Conservation (phyloP, 2,888 invertebrate genomes). For the Acanthoscelides obtectus region DNA sequence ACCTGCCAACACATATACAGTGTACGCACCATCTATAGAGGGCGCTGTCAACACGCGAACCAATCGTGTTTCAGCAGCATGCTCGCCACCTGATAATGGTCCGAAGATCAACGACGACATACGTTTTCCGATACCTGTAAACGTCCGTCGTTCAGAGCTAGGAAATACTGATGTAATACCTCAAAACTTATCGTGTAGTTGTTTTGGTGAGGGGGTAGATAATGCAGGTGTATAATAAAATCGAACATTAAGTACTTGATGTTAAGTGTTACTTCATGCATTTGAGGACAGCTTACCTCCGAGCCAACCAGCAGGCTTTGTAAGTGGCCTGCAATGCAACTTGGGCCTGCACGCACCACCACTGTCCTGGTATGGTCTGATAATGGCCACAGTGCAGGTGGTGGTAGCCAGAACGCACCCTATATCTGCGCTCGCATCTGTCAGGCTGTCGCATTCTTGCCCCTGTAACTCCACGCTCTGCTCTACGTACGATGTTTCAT, state of each 20-base stretch:
- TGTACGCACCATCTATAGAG: slow-evolving; percentile 48
- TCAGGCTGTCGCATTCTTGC: slow-evolving; percentile 76
- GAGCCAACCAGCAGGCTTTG: slow-evolving; percentile 76
- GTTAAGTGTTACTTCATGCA: no score
- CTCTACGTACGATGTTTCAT: slow-evolving; percentile 82
- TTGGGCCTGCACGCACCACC: slow-evolving; percentile 63
- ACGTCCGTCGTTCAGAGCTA: no score
- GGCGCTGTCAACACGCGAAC: slow-evolving; percentile 62
- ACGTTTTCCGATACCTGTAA: slow-evolving; percentile 63
- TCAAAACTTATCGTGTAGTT: no score
- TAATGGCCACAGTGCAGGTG: slow-evolving; percentile 77
- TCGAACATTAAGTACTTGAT: no score
- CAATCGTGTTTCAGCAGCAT: slow-evolving; percentile 55
- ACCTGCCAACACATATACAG: slow-evolving; percentile 70
- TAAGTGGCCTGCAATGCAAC: slow-evolving; percentile 62
- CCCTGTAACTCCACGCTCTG: slow-evolving; percentile 81
- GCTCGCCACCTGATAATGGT: slow-evolving; percentile 58
- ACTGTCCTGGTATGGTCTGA: slow-evolving; percentile 58
- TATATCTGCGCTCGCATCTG: slow-evolving; percentile 57
- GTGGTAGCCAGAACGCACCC: slow-evolving; percentile 87
- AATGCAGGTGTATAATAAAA: no score
- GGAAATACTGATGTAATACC: no score
- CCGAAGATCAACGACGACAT: slow-evolving; percentile 81
- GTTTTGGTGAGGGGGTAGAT: no score
- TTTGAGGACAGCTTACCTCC: slow-evolving; percentile 50